A percentile compares a stretch with the other conserved stretches of the same genome.
These are phyloP conservation scores for Gymnothorax reevesii DNA, from an alignment of 2,797 vertebrate genomes.

Conservation along the genomic window DNA sequence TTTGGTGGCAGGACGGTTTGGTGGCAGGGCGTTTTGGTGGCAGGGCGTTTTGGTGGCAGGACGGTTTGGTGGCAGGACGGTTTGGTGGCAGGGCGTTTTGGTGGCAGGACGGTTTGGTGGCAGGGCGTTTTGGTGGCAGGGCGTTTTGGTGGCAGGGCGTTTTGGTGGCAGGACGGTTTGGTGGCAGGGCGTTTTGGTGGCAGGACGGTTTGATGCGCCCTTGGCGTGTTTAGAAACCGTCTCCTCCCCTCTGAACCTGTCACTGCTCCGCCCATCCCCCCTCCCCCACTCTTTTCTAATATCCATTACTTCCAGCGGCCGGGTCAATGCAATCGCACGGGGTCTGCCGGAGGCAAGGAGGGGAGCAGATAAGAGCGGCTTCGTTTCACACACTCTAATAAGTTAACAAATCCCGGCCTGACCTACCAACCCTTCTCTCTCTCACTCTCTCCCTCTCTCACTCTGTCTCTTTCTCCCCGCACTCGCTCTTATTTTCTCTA, in stretches of 20 bases:
- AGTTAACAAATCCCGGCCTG: conserved; percentile 80
- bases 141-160: too few species aligned
- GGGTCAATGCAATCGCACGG: conserved; percentile 77
- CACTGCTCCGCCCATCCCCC: conserved; percentile 55
- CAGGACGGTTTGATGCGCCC: too few species aligned
- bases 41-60: too few species aligned
- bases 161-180: too few species aligned
- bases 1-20: too few species aligned
- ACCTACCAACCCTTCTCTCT: conserved; percentile 73
- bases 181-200: too few species aligned
- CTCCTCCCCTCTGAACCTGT: not conserved
- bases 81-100: too few species aligned
- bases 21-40: too few species aligned
- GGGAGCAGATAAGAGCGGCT: conserved; percentile 75
- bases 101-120: too few species aligned
- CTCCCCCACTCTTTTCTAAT: conserved; percentile 72
- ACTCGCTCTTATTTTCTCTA: conserved; percentile 48
- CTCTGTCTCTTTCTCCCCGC: conserved; percentile 50
- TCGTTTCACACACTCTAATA: conserved; percentile 76
- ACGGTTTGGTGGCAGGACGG: too few species aligned
- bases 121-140: too few species aligned
- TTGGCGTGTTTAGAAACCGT: not conserved
- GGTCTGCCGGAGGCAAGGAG: conserved; percentile 71
- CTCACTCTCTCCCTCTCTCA: conserved; percentile 46
- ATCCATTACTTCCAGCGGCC: conserved; percentile 78